Evolutionary conservation across 2,888 invertebrate species (phyloP), one percentile per base, ranked within the genome.

Genomic region (Ramazzottius varieornatus): DNA sequence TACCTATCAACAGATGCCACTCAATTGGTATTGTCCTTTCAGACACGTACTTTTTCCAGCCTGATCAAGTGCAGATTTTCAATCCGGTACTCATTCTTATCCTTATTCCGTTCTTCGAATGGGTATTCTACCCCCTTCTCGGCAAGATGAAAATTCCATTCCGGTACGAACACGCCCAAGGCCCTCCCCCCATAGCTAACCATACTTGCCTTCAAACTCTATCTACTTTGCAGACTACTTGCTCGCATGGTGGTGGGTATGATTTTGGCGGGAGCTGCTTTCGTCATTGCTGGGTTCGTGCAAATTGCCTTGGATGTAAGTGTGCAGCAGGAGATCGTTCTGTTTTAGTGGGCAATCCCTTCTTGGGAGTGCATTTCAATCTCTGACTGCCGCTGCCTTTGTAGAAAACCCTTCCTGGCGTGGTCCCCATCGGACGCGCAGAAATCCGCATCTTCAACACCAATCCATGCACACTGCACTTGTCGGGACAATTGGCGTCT

Each of bases 231-330:
- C 68, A 86, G 85, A 66, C 90, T 93, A 0, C 77, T 93, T 65
- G 87, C 89, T 72, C 85, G 88, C 74, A 84, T 98, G 79, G 83
- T 85, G 0, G 80, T 83, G 71, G 96, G 96, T 2, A 92, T 94
- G 54, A 72, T 89, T 32, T 74, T 98, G 1, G 89, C 91, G 0
- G 85, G 86, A 0, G 67, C 82, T 0, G 84, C 96, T 0, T 98
- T 96, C 73, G 77, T 86, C n/a, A 79, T 88, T 33, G 90, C 94
- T 1, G 92, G 85, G 1, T 72, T 87, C 20, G 82, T 94, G 1
- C 88, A 91, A 75, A 72, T 88, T 0, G 75, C 81, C 33, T 78
- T 90, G 66, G 82, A 88, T 82, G 85, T 84, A 73, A 71, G 72
- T 34, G 33, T 32, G 8, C 40, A 20, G n/a, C n/a, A n/a, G n/a